Evolutionary conservation across 92 coral and sea anemone genomes (phyloP).

Genomic region (Zoanthus sansibaricus): DNA sequence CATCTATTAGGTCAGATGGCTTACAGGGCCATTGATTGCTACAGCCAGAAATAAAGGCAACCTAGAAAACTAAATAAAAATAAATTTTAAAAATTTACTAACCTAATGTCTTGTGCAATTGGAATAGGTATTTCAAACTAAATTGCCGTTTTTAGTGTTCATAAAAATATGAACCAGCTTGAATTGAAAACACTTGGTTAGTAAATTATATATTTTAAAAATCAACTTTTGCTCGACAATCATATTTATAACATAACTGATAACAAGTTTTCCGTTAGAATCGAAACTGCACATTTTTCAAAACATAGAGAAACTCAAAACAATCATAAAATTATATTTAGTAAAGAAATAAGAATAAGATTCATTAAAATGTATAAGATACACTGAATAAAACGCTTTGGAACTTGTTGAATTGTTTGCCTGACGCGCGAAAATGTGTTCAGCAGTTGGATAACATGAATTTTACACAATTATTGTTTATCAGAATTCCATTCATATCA

Average conservation of each 20-base stretch:
- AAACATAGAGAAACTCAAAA: background rate
- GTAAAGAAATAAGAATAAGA: background rate
- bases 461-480: slow-evolving; percentile 3
- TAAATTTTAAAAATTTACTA: background rate
- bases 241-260: background rate
- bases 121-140: background rate
- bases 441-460: background rate
- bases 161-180: background rate
- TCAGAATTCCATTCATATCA: background rate
- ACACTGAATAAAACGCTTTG: background rate
- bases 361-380: background rate
- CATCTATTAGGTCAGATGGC: background rate
- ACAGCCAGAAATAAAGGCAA: background rate
- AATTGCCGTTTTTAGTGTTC: background rate
- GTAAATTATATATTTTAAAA: background rate
- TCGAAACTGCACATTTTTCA: background rate
- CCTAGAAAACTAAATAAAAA: background rate
- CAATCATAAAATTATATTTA: background rate
- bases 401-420: background rate
- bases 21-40: background rate
- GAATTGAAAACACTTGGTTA: background rate
- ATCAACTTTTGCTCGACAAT: background rate
- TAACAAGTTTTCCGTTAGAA: background rate
- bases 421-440: slow-evolving; percentile 2
- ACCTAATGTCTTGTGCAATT: background rate